These are phyloP conservation scores for Eonycteris spelaea DNA, from an alignment of 2,113 vertebrate species.

Conservation along the genomic window DNA sequence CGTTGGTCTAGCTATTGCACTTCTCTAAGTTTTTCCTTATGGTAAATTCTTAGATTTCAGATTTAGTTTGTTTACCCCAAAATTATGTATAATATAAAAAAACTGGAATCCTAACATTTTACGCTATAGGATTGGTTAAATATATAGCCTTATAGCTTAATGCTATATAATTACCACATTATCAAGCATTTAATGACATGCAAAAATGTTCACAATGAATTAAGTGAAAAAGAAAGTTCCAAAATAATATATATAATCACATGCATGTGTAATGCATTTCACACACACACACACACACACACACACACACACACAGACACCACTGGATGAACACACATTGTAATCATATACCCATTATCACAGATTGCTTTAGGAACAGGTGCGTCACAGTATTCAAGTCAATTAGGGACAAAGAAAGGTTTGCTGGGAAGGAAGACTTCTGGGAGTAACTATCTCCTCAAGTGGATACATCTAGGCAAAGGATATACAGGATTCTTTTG, in stretches of 20 bases:
- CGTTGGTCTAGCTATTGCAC: neutral
- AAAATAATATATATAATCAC: neutral
- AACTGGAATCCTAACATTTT: neutral
- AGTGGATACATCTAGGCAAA: neutral
- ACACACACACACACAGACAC: no score
- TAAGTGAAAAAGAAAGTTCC: neutral
- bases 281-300: neutral
- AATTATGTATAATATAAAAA: neutral
- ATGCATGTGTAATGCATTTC: neutral
- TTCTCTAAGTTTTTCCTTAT: neutral
- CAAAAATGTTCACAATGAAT: constrained; percentile 2
- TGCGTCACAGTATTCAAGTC: neutral
- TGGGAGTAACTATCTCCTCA: neutral
- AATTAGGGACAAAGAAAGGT: neutral
- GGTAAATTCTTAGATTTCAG: neutral
- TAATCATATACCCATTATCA: neutral
- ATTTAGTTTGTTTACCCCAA: neutral
- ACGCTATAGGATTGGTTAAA: neutral
- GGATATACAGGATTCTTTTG: neutral
- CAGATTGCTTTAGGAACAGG: neutral
- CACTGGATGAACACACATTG: neutral
- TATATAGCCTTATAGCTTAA: neutral
- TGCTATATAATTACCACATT: neutral
- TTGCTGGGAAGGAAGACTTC: neutral
- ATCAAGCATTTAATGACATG: neutral